Evolutionary conservation across 1,140 invertebrate species (phyloP).

Genomic region (Cylas formicarius): DNA sequence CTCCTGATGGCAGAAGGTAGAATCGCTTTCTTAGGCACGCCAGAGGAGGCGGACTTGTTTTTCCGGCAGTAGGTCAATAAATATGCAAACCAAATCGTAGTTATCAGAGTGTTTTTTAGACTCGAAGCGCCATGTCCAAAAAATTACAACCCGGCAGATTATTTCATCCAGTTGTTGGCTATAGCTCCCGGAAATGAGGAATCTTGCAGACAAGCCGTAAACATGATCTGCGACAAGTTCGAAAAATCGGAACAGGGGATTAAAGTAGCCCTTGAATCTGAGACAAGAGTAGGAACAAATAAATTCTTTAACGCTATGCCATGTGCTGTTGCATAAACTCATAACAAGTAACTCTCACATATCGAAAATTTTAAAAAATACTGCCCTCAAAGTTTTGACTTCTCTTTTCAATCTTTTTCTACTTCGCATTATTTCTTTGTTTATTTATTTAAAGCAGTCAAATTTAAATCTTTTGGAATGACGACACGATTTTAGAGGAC

Average conservation of each 20-base stretch:
- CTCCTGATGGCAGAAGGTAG: constrained; percentile 87
- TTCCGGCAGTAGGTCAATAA: constrained; percentile 65
- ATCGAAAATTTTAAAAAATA: not conserved
- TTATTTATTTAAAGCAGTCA: no score
- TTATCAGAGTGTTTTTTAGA: constrained; percentile 41
- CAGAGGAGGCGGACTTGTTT: constrained; percentile 69
- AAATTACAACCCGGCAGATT: constrained; percentile 95
- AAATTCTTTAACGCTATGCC: not conserved
- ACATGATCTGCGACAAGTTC: constrained; percentile 73
- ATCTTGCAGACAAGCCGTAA: constrained; percentile 63
- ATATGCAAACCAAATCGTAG: not conserved
- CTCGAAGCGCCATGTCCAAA: constrained; percentile 67
- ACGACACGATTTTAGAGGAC: no score
- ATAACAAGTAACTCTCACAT: not conserved
- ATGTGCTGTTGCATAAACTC: not conserved
- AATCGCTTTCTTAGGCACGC: constrained; percentile 81
- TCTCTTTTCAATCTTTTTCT: not conserved
- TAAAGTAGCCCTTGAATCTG: constrained; percentile 50
- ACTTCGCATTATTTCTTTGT: not conserved
- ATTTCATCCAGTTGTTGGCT: constrained; percentile 80
- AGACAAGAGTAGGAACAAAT: constrained; percentile 38
- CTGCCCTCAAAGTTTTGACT: not conserved
- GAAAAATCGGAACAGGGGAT: constrained; percentile 52
- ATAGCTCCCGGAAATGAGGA: constrained; percentile 76
- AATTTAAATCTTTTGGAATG: no score